Evolutionary conservation across 2,113 vertebrate species (phyloP), one percentile per base, ranked within the genome.

Genomic region (Prionailurus viverrinus): DNA sequence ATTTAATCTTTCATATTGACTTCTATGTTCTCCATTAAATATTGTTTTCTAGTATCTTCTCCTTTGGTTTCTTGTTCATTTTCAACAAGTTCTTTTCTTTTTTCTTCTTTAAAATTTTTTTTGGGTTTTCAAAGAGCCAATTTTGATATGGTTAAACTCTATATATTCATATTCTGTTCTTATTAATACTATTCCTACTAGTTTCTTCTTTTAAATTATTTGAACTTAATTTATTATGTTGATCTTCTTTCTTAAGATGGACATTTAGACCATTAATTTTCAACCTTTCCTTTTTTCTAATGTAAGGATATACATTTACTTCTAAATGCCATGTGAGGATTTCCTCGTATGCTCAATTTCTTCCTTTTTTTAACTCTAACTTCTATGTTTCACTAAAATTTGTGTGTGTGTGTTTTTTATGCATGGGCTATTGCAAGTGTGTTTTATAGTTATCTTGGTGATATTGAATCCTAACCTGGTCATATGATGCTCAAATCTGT

Each of bases 401-500:
- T 92, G 80, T 81, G n/a, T 53, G 69, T 63, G 3, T 92, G 73
- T 74, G n/a, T 53, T 33, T 78, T 85, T 27, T 48, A 79, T 65
- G 12, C 12, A 36, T 68, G 39, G 31, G 5, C 69, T 58, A 45
- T 74, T 25, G 23, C 10, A n/a, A n/a, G 13, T 80, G 0, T 81
- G 21, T 65, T 96, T 94, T 96, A 58, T 7, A 69, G 61, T 73
- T 82, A 36, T 55, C 18, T 48, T 87, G 61, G 74, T 71, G 74
- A 71, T 61, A 36, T 27, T 55, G 74, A 94, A 89, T 89, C 65
- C 55, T 88, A 51, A 63, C 1, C 53, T 96, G 36, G 31, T 69
- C 51, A 41, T 71, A 53, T 80, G 18, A 69, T 53, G 21, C 41
- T 80, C 55, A 80, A 31, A 39, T 45, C 63, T 90, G 48, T 61